Evolutionary conservation across 64 coral and sea anemone genomes (phyloP).

Genomic region (Catalaphyllia jardinei): DNA sequence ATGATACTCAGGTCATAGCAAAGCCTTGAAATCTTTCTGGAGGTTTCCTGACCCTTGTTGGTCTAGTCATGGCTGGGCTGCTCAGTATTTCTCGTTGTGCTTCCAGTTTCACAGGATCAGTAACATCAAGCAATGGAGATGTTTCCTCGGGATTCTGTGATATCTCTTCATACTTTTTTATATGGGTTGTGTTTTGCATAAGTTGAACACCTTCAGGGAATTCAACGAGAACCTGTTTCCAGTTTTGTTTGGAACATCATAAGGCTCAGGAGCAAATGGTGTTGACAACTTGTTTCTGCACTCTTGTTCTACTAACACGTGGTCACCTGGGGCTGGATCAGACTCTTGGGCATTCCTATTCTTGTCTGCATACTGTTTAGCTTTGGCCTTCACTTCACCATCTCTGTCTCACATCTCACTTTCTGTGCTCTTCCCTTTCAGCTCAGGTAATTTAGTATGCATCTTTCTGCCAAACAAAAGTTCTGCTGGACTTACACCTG

Average conservation of each 20-base stretch:
- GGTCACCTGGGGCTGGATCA: conserved; percentile 1
- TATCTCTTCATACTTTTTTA: conserved; percentile 19
- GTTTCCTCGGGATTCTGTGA: background rate
- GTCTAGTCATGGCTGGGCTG: background rate
- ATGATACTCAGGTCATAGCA: background rate
- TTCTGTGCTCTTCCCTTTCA: background rate
- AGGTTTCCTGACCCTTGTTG: background rate
- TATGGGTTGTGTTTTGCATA: conserved; percentile 28
- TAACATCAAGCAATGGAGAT: background rate
- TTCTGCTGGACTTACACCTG: no score
- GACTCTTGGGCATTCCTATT: conserved; percentile 29
- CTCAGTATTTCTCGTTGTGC: background rate
- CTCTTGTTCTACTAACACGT: conserved; percentile 19
- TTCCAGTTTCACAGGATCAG: background rate
- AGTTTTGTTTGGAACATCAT: conserved; percentile 31
- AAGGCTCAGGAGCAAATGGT: conserved; percentile 32
- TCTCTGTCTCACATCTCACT: conserved; percentile 20
- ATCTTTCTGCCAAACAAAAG: no score
- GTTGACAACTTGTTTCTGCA: conserved; percentile 42
- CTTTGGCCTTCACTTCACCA: conserved; percentile 21
- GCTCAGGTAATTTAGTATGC: background rate
- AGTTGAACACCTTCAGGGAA: conserved; percentile 14
- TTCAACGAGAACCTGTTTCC: conserved; percentile 11
- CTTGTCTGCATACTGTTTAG: conserved; percentile 27
- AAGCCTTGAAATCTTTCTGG: background rate